Evolutionary conservation across 2,113 vertebrate genomes (phyloP).

Genomic region (Agapornis roseicollis): DNA sequence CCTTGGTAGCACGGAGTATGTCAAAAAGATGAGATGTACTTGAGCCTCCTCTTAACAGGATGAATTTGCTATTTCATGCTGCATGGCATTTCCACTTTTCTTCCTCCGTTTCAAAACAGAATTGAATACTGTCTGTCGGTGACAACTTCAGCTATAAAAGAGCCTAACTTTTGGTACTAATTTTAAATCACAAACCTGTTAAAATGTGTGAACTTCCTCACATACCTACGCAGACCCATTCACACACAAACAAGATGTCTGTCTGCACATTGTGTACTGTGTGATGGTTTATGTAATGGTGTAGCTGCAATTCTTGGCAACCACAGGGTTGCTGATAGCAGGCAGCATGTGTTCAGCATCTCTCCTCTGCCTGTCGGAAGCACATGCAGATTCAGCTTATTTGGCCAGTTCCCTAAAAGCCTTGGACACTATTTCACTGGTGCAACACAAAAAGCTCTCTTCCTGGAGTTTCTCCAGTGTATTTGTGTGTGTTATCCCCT

Average conservation of each 20-base stretch:
- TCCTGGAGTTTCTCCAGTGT: background rate
- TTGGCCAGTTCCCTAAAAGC: background rate
- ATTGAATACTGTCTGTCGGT: background rate
- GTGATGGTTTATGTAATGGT: background rate
- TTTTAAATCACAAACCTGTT: conserved; percentile 31
- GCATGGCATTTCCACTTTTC: background rate
- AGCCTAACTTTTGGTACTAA: background rate
- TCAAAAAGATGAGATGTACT: background rate
- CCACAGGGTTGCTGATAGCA: conserved; percentile 9
- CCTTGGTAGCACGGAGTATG: background rate
- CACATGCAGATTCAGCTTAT: rapidly evolving
- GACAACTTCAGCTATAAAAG: background rate
- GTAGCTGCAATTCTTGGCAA: conserved; percentile 24
- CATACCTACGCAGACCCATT: background rate
- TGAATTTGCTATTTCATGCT: background rate
- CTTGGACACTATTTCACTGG: background rate
- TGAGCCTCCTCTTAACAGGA: background rate
- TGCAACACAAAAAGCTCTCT: background rate
- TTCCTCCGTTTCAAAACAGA: background rate
- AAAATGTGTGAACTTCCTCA: conserved; percentile 25
- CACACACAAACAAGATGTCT: conserved; percentile 27
- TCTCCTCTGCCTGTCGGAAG: background rate
- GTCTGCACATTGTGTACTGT: conserved; percentile 36
- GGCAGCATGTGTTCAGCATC: background rate
- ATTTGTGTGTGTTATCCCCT: background rate